Base-by-base conservation (phyloP, 1,140 invertebrate genomes). In the Muscidifurax raptorellus region DNA sequence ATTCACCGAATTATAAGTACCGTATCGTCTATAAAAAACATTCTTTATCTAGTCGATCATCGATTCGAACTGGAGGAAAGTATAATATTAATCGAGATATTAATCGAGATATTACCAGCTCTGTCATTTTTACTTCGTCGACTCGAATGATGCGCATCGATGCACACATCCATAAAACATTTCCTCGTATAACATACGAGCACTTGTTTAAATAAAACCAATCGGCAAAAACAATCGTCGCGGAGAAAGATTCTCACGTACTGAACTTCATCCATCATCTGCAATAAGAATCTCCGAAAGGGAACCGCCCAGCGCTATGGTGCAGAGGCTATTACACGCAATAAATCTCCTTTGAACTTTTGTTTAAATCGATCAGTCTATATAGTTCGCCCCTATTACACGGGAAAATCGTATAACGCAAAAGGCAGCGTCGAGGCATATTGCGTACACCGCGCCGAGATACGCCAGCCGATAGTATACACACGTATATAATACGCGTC, bases 281-380 rank as follows among this genome's bases (percentile, higher is more conserved):
- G 44, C 47, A 52, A n/a, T n/a, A 52, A 52, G 47, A 22, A 22
- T 52, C 47, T 52, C 47, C 15, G 18, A 52, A 12, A 1, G 9
- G 18, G 47, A 52, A 18, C 5, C 47, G 47, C 18, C 47, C 47
- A 18, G 52, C 18, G 6, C 36, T 1, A 40, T 40, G 36, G 36
- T 40, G 36, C 36, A 6, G 9, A 40, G 22, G 52, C 22, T 59
- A 59, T 59, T 59, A 59, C 52, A n/a, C 22, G 52, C 52, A 59
- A 59, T 59, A 59, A 59, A 59, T 59, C 52, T 59, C 52, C 52
- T 59, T 59, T 59, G 52, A 59, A 59, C 52, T 59, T 59, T 59
- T 47, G 44, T 66, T 66, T 69, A 69, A 69, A 69, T 28, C 66
- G 66, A 30, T 30, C 52, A 22, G 7, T n/a, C 36, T 10, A 9